Evolutionary conservation across 2,888 invertebrate species (phyloP), one percentile per base, ranked within the genome.

Genomic region (Anoplius nigerrimus): DNA sequence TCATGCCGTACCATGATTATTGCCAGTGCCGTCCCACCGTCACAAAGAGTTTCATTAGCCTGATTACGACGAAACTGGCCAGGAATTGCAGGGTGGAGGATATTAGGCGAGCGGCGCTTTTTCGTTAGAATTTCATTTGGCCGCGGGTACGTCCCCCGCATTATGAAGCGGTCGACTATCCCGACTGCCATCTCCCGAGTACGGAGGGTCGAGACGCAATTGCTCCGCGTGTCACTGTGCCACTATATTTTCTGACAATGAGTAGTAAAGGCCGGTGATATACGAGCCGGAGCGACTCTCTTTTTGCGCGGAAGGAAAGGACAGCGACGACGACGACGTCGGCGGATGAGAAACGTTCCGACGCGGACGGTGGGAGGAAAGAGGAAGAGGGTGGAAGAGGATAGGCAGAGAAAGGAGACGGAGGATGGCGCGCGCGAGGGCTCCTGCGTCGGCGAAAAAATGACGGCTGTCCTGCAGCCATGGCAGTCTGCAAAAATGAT

Each of bases 401-500:
- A 61, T 58, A 58, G 45, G 56, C 34, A 21, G 46, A 43, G 45
- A 66, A 60, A 70, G 27, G 66, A 22, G 54, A 46, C 22, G 56
- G 51, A 63, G 62, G 11, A 34, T 63, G 64, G 63, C 52, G 63
- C 63, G 65, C 72, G 66, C 55, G 71, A n/a, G n/a, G 69, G 68
- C 68, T 48, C 61, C 48, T 66, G 66, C 67, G 70, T 48, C 63
- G 57, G 53, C 22, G 62, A 76, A 81, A 76, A 80, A 79, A 71
- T 74, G 46, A 63, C 62, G 70, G 71, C 74, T 79, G 81, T 82
- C 75, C 76, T 68, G 76, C 70, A 75, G 75, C 74, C 69, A 72
- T 75, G 73, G 61, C 66, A 80, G 83, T 82, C 82, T 83, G 70
- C 62, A 82, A 82, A 82, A 82, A 83, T 81, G 74, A 79, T 76